Conservation (phyloP, 2,113 vertebrate genomes). For the Coreoperca whiteheadi region DNA sequence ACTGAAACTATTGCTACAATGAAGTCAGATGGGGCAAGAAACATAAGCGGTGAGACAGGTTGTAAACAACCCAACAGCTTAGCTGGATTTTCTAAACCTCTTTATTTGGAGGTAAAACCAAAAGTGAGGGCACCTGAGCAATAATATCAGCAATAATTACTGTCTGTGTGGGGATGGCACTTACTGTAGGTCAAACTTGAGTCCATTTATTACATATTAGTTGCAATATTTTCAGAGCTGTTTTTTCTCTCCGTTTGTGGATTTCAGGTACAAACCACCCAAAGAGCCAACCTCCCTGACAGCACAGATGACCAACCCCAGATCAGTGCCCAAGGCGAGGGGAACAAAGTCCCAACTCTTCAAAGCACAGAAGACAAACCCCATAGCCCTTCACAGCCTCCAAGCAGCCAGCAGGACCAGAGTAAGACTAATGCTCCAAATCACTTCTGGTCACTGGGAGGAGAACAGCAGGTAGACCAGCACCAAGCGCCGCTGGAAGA, state of each 20-base stretch:
- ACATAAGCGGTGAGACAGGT: neutral
- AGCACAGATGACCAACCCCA: conserved; percentile 68
- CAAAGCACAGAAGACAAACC: conserved; percentile 31
- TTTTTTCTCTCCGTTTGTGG: neutral
- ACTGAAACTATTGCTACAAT: neutral
- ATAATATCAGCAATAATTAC: neutral
- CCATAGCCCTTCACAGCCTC: neutral
- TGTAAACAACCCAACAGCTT: neutral
- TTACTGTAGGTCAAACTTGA: neutral
- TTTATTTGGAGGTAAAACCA: neutral
- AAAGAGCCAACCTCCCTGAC: conserved; percentile 70
- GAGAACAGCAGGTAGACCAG: conserved; percentile 57
- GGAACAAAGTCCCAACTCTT: conserved; percentile 13
- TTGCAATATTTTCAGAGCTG: too few relatives aligned
- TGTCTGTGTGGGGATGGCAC: too few relatives aligned
- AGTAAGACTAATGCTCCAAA: conserved; percentile 1
- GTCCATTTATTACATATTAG: neutral
- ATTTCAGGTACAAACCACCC: conserved; percentile 53
- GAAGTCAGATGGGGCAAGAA: neutral
- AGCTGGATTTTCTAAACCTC: neutral
- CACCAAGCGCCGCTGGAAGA: conserved; percentile 39
- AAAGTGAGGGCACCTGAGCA: neutral
- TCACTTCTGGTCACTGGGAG: neutral
- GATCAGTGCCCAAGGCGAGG: conserved; percentile 1
- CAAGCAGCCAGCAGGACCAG: neutral